Base-by-base conservation (phyloP, 2,888 invertebrate genomes). In the Lithophane leautieri region DNA sequence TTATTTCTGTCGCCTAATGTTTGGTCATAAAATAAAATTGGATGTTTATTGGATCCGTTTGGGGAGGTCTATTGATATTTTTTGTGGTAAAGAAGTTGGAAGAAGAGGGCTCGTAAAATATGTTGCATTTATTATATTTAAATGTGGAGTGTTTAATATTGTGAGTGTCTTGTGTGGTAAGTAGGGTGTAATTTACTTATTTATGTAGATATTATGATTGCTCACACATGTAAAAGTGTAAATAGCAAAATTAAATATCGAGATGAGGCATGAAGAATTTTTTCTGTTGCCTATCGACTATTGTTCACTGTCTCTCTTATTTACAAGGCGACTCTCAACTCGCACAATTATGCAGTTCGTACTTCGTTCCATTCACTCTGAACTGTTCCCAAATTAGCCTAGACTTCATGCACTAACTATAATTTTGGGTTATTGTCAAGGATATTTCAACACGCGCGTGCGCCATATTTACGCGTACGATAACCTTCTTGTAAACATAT, bases 401-500 rank as follows among this genome's bases (percentile, higher is more conserved):
- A 75, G 73, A 76, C 70, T 79, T 68, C 52, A 70, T 42, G 67
- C 54, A 47, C 65, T 40, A 50, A 77, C 65, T 61, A 65, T 67
- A 78, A 73, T 79, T 83, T 76, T 81, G 56, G 88, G 84, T 83
- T 83, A 83, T 73, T 83, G 88, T 88, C 86, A 79, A 88, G 86
- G 84, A 79, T 84, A 78, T 73, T 78, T 70, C 69, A 70, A 77
- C 82, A 62, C 77, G 79, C 69, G 71, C 78, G 68, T 78, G 79
- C 63, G 70, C 71, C 34, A 65, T 78, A 83, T 85, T 81, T 84
- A 86, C 84, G 82, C 86, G 75, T 86, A 79, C 84, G 76, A 65
- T 52, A 70, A 85, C 85, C 80, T 78, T 73, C 83, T 85, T 89
- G 87, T 89, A 91, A 92, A 92, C 90, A 89, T 79, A 70, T 66